Evolutionary conservation across 2,888 invertebrate genomes (phyloP).

Genomic region (Eurytoma californica): DNA sequence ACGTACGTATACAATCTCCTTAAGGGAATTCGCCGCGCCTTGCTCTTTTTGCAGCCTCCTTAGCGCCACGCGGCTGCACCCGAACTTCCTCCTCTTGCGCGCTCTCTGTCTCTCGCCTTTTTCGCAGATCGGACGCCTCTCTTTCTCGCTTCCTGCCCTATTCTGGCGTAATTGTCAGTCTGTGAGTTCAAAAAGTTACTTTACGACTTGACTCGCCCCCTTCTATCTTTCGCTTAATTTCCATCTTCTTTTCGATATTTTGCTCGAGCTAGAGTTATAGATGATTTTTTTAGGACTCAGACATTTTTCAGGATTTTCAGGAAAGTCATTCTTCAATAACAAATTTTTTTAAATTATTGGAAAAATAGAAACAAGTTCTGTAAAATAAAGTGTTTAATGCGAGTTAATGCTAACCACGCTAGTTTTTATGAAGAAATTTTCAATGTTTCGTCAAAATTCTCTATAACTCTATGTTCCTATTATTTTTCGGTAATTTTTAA

Average conservation of each 20-base stretch:
- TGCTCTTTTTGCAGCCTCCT: slow-evolving; percentile 42
- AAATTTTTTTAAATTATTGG: not conserved
- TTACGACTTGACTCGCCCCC: slow-evolving; percentile 37
- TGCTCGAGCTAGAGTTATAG: not conserved
- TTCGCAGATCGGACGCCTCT: slow-evolving; percentile 11
- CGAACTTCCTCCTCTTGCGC: slow-evolving; percentile 3
- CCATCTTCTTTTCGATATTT: slow-evolving; percentile 16
- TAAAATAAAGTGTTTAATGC: not conserved
- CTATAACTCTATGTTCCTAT: too few species aligned
- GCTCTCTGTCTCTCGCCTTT: not conserved
- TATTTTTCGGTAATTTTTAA: too few species aligned
- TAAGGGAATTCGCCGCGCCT: slow-evolving; percentile 29
- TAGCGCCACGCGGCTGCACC: slow-evolving; percentile 30
- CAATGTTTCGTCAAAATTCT: too few species aligned
- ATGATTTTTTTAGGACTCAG: not conserved
- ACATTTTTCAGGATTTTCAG: too few species aligned
- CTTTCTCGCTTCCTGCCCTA: not conserved
- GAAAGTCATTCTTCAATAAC: not conserved
- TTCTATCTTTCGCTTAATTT: slow-evolving; percentile 43
- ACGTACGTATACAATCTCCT: slow-evolving; percentile 39
- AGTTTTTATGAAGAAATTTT: too few species aligned
- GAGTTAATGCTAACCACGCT: too few species aligned
- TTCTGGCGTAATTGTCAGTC: slow-evolving; percentile 43
- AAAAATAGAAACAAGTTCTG: not conserved
- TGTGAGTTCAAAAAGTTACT: slow-evolving; percentile 49